Conservation (phyloP, 2,888 invertebrate species). For the Sphecodes monilicornis region DNA sequence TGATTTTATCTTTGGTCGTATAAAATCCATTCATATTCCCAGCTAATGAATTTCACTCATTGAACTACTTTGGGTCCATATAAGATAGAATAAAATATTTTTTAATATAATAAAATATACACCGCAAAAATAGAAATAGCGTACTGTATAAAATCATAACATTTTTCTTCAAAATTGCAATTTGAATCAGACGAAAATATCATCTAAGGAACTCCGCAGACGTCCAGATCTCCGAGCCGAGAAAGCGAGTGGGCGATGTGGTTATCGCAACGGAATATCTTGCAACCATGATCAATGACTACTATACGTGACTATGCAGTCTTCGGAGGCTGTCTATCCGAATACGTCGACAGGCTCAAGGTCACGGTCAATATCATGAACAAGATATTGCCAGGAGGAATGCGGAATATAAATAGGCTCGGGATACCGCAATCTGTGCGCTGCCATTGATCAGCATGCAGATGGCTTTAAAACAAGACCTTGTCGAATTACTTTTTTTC, state of each 20-base stretch:
- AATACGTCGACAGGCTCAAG: conserved; percentile 54
- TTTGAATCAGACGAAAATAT: neutral
- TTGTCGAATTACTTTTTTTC: neutral
- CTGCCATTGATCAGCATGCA: conserved; percentile 22
- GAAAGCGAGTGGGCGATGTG: neutral
- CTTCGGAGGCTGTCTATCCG: conserved; percentile 50
- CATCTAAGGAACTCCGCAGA: neutral
- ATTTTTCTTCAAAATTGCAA: neutral
- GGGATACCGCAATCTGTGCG: conserved; percentile 32
- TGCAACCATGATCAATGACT: conserved; percentile 55
- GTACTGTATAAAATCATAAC: neutral
- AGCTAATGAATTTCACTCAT: neutral
- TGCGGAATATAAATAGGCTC: conserved; percentile 57
- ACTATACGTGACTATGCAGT: conserved; percentile 60
- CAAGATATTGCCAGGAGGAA: conserved; percentile 41
- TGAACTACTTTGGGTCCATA: neutral
- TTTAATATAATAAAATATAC: neutral
- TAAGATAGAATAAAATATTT: neutral
- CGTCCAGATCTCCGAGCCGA: neutral
- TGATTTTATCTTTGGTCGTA: neutral
- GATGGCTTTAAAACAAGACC: conserved; percentile 25
- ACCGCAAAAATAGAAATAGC: neutral
- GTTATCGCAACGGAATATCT: conserved; percentile 52
- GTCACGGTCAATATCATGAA: conserved; percentile 60
- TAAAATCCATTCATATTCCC: neutral